Conservation (phyloP, 2,113 vertebrate species). For the Petroica traversi region DNA sequence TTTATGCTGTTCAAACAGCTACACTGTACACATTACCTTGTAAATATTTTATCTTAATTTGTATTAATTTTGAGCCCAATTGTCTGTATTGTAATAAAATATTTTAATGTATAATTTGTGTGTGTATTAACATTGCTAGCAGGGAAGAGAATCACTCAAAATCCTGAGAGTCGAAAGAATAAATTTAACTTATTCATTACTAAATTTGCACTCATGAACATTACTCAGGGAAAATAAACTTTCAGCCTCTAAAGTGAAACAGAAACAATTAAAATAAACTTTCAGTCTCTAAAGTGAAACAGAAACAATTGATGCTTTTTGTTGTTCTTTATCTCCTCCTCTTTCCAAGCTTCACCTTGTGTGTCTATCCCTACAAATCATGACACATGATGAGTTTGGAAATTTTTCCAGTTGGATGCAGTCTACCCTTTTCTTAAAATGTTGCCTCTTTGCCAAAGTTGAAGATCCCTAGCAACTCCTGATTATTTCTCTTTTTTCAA, state of each 20-base stretch:
- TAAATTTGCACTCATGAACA: neutral
- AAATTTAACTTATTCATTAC: neutral
- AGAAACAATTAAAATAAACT: neutral
- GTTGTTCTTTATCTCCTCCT: neutral
- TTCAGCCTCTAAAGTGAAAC: neutral
- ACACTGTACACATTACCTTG: constrained; percentile 67
- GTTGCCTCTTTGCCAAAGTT: neutral
- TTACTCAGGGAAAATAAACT: neutral
- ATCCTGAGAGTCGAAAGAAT: neutral
- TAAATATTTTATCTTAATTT: constrained; percentile 78
- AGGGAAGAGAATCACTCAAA: neutral
- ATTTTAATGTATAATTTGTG: constrained; percentile 70
- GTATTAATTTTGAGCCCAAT: constrained; percentile 72
- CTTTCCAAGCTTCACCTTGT: neutral
- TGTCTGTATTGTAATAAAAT: constrained; percentile 79
- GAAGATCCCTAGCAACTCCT: neutral
- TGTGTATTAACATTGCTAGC: neutral
- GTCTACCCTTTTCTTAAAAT: neutral
- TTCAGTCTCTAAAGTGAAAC: neutral
- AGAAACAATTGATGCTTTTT: neutral
- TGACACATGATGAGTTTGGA: neutral
- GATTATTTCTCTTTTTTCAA: neutral
- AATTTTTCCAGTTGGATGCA: neutral
- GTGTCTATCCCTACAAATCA: neutral
- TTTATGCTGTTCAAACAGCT: constrained; percentile 48